Conservation (phyloP, 2,797 vertebrate genomes). For the Megaceryle alcyon region DNA sequence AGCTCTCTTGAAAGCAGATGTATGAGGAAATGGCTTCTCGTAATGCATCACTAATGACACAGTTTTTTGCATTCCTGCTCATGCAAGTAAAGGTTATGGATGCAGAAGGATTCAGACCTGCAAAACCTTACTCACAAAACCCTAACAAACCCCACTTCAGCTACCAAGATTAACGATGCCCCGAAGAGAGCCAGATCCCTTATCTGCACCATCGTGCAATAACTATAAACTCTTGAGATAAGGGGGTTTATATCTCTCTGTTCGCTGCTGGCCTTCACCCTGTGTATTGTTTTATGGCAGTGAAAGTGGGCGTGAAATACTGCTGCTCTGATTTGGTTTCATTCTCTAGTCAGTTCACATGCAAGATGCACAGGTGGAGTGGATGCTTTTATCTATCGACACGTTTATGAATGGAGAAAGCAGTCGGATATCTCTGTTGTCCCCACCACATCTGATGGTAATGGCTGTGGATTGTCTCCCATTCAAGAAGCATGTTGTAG, state of each 20-base stretch:
- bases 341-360: background rate
- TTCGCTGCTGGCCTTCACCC: background rate
- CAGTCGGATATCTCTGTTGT: background rate
- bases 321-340: background rate
- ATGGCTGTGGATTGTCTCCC: background rate
- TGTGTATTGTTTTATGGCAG: background rate
- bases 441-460: fast-evolving
- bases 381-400: background rate
- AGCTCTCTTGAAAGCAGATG: constrained; percentile 42
- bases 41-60: constrained; percentile 45
- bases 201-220: background rate
- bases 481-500: background rate
- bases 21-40: constrained; percentile 21
- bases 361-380: background rate
- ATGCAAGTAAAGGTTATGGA: background rate
- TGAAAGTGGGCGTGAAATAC: background rate
- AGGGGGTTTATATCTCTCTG: constrained; percentile 1
- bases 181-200: background rate
- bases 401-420: background rate
- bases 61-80: constrained; percentile 29
- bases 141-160: background rate
- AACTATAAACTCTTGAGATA: background rate
- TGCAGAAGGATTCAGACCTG: background rate
- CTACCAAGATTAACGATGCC: background rate
- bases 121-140: background rate